phyloP scores from a whole-genome alignment of 2,797 vertebrate genomes.

The Arremon brunneinucha region DNA sequence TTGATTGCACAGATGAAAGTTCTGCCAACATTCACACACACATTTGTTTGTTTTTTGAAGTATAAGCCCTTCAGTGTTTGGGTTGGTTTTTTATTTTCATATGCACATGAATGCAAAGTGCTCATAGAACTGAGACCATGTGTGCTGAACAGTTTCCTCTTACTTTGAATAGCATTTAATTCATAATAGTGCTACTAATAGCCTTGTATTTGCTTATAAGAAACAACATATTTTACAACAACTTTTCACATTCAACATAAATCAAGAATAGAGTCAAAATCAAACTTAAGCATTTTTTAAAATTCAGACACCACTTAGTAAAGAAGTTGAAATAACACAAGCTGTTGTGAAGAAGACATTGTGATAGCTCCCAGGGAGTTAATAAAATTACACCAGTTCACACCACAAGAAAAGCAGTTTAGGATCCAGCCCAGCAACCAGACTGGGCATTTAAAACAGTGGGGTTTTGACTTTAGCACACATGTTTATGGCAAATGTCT shows the following conservation, averaged over 20 bases:
- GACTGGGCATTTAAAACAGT: neutral
- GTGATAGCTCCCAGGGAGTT: neutral
- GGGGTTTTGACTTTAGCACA: neutral
- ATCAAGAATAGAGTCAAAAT: neutral
- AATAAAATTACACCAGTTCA: neutral
- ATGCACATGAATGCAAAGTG: neutral
- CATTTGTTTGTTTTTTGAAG: neutral
- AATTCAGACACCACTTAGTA: neutral
- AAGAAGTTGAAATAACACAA: neutral
- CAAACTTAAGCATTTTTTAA: neutral
- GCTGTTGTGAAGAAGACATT: neutral
- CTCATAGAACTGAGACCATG: neutral
- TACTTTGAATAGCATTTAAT: neutral
- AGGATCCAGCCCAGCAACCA: neutral
- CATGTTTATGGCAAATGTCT: neutral
- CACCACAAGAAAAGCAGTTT: neutral
- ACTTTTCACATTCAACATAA: neutral
- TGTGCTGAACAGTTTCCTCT: neutral
- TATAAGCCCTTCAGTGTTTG: neutral
- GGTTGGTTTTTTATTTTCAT: neutral
- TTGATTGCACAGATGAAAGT: neutral
- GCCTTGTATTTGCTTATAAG: neutral
- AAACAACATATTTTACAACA: neutral
- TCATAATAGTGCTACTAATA: neutral
- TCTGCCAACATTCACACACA: neutral